Conservation (phyloP, 2,113 vertebrate genomes). For the Periophthalmus modestus region DNA sequence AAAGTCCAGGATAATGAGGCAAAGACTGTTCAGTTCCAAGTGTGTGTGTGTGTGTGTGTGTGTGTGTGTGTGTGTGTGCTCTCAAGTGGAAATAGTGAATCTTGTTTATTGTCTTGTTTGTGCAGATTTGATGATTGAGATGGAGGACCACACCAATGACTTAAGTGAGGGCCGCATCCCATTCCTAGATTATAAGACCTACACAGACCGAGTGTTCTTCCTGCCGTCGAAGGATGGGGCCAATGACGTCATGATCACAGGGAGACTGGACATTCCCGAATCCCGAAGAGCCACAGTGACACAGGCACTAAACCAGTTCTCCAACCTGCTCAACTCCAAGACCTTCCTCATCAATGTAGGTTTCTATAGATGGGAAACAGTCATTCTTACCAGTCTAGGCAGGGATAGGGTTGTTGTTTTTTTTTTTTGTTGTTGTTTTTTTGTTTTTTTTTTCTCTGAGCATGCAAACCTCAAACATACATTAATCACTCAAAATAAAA, state of each 20-base stretch:
- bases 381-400: too few relatives aligned
- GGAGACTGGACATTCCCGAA: conserved; percentile 90
- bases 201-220: conserved; percentile 96
- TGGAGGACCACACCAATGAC: conserved; percentile 97
- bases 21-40: too few relatives aligned
- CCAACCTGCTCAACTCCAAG: conserved; percentile 97
- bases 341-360: conserved; percentile 94
- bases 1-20: not conserved
- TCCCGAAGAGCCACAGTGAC: conserved; percentile 81
- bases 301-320: conserved; percentile 93
- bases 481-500: too few relatives aligned
- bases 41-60: too few relatives aligned
- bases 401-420: too few relatives aligned
- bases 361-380: not conserved
- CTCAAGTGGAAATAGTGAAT: not conserved
- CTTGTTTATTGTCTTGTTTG: not conserved
- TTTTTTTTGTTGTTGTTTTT: too few relatives aligned
- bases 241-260: conserved; percentile 97
- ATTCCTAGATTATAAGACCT: conserved; percentile 94
- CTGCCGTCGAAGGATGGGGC: conserved; percentile 94
- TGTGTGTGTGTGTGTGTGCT: too few relatives aligned
- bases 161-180: conserved; percentile 92
- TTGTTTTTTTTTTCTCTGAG: too few relatives aligned
- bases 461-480: too few relatives aligned
- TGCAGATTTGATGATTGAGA: conserved; percentile 97